Evolutionary conservation across 2,888 invertebrate genomes (phyloP), one percentile per base, ranked within the genome.

Genomic region (Camptogramma bilineatum): DNA sequence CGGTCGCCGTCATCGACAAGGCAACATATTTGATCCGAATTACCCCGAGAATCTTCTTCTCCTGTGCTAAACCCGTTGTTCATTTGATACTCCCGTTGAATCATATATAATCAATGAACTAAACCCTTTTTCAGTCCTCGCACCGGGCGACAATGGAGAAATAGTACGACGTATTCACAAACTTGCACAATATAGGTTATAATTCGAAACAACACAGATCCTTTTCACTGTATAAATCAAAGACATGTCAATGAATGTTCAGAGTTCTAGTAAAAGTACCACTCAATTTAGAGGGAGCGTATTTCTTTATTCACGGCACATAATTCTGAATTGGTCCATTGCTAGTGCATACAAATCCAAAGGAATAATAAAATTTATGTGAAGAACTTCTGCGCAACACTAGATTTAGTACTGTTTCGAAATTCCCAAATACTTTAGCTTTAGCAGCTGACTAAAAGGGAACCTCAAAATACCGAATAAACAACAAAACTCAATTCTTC

Each of bases 31-130:
- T 97, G 97, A 84, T 97, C 97, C 65, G 96, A 95, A 81, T 97
- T 97, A 71, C 97, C 97, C 80, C 97, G 94, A 66, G 97, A 97
- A 94, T 97, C 97, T 91, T 97, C 97, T 91, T 97, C 97, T 76
- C 97, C 97, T 80, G 97, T 97, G 90, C 97, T 97, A 89, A 97
- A 97, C 84, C 97, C 97, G 95, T 97, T 97, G 95, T 96, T 96
- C 88, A 91, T 94, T 86, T 93, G 93, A 87, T 90, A 90, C 90
- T 92, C 92, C 82, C 93, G 91, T 91, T 92, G 93, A 93, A 93
- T 93, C 92, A 93, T 93, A 91, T 90, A 92, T 91, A 84, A 88
- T 77, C 86, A 88, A 87, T 87, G 81, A 83, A 80, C 79, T 78
- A 72, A 79, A 85, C 87, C 82, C 73, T 73, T 73, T 77, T 75